phyloP scores from a whole-genome alignment of 2,797 vertebrate species.

The Periparus ater region DNA sequence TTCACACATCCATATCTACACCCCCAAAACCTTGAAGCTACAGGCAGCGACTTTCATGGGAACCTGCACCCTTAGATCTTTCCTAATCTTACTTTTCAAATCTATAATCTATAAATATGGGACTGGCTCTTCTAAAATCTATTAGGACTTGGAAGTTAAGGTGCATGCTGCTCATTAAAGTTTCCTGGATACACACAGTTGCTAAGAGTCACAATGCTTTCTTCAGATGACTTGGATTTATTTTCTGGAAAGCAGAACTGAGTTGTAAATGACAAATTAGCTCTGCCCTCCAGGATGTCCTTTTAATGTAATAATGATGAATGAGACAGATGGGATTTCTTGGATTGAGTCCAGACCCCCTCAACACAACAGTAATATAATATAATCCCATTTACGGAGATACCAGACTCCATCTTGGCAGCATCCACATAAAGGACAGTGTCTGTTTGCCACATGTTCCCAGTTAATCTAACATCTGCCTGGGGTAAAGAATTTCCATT shows the following conservation, averaged over 20 bases:
- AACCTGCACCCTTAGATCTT: not conserved
- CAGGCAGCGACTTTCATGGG: not conserved
- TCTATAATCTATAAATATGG: not conserved
- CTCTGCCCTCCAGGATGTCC: slow-evolving; percentile 1
- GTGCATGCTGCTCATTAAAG: not conserved
- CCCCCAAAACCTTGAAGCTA: not conserved
- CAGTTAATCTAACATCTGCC: not conserved
- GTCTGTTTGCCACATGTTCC: not conserved
- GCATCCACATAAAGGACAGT: not conserved
- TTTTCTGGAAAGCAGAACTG: slow-evolving; percentile 3
- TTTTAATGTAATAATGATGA: slow-evolving; percentile 26
- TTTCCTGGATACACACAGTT: not conserved
- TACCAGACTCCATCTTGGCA: not conserved
- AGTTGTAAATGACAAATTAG: slow-evolving; percentile 25
- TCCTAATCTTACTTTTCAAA: not conserved
- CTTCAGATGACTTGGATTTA: not conserved
- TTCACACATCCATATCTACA: not conserved
- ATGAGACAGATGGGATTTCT: slow-evolving; percentile 40
- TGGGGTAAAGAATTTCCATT: not conserved
- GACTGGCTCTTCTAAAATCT: not conserved
- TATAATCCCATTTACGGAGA: slow-evolving; percentile 31
- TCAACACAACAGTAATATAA: not conserved
- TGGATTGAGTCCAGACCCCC: not conserved
- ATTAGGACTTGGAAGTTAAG: not conserved
- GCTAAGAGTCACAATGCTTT: not conserved